phyloP scores from a whole-genome alignment of 2,113 vertebrate species.

The Scatophagus argus region DNA sequence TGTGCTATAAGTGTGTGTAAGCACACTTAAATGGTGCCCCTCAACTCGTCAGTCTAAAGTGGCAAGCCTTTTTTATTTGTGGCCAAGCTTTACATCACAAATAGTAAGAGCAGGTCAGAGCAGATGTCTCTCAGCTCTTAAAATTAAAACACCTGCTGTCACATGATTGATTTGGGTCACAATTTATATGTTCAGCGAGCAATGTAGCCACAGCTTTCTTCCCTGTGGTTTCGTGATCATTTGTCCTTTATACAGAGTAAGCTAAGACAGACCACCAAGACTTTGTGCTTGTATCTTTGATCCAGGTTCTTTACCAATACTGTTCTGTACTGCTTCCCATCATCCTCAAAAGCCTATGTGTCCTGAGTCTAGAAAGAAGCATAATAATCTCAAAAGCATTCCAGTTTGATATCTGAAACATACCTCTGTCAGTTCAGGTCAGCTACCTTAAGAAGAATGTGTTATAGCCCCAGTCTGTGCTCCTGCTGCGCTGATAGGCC shows the following conservation, averaged over 20 bases:
- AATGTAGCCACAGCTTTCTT: background rate
- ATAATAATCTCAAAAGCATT: slow-evolving; percentile 68
- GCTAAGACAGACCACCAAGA: slow-evolving; percentile 34
- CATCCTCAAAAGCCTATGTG: slow-evolving; percentile 19
- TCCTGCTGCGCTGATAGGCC: slow-evolving; percentile 9
- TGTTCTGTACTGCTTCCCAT: slow-evolving; percentile 34
- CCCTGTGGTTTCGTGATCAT: background rate
- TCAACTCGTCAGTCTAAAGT: slow-evolving; percentile 18
- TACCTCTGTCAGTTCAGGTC: slow-evolving; percentile 62
- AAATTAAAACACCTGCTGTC: slow-evolving; percentile 1
- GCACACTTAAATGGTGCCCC: background rate
- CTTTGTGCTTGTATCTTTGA: background rate
- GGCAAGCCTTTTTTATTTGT: slow-evolving; percentile 7
- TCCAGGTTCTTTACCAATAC: slow-evolving; percentile 37
- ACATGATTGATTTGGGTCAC: background rate
- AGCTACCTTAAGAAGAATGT: slow-evolving; percentile 35
- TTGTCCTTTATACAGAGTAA: slow-evolving; percentile 2
- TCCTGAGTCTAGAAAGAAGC: slow-evolving; percentile 37
- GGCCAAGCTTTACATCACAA: background rate
- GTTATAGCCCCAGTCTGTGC: slow-evolving; percentile 19
- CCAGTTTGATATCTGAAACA: slow-evolving; percentile 68
- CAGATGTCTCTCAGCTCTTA: slow-evolving; percentile 18
- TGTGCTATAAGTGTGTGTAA: background rate
- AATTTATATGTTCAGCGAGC: slow-evolving; percentile 5
- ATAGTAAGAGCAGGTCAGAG: slow-evolving; percentile 29